Base-by-base conservation (phyloP, 2,888 invertebrate genomes). In the Norana najaformis region DNA sequence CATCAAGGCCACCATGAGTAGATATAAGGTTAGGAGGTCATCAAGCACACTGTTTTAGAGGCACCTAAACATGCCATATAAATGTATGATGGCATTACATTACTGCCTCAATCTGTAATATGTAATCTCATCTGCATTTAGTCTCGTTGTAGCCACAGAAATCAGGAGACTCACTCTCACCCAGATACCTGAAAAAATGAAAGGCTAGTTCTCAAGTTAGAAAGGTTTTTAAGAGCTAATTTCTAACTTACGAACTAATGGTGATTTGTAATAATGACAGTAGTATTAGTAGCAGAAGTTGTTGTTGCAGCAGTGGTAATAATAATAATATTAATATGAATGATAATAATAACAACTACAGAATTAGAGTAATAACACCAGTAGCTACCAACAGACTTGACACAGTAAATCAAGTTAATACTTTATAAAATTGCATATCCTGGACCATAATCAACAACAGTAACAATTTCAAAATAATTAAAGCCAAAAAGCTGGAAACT, bases 381-480 rank as follows among this genome's bases (percentile, higher is more conserved):
- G n/a, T 69, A 69, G 69, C 69, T n/a, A 69, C 69, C 69, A 69
- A 69, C n/a, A n/a, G 30, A 69, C 69, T n/a, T 69, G n/a, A 69
- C 34, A 36, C 20, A 85, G 6, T 37, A 85, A 85, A 85, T 85
- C 85, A 35, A n/a, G 4, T 11, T 35, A 85, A 85, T 36, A 36
- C 35, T 36, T 85, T n/a, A 36, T 37, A 85, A 35, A 35, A 35
- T 23, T 36, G 85, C 37, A 85, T 85, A 85, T 85, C 37, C 85
- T 85, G 37, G 85, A 85, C 35, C 16, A 85, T 85, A 36, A 35
- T 35, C 16, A 36, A 85, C 36, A 85, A 23, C 16, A 85, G 35
- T 35, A 36, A 37, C 85, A 85, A 85, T 85, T 36, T 6, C 34
- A 36, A 85, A 11, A 85, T 13, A 85, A 85, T 36, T 69, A 69